Percentiles rank a stretch among this genome's conserved stretches.
phyloP scores from a whole-genome alignment of 2,113 vertebrate species.

The Tiliqua scincoides region DNA sequence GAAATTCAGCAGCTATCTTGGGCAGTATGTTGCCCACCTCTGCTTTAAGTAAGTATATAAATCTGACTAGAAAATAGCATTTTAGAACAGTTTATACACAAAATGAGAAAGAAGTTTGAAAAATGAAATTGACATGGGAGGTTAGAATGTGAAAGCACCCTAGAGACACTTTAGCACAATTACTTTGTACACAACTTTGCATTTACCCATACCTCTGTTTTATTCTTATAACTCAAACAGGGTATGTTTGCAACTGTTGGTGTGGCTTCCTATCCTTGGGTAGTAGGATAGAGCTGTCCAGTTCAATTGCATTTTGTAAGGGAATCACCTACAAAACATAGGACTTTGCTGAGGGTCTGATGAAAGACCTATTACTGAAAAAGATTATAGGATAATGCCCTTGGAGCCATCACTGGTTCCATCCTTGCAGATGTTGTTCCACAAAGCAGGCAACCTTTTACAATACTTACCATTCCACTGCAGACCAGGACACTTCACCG shows the following conservation, averaged over 20 bases:
- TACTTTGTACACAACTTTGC: not conserved
- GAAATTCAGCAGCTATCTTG: not conserved
- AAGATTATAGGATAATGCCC: not conserved
- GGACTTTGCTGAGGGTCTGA: not conserved
- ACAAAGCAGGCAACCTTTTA: not conserved
- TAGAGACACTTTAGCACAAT: not conserved
- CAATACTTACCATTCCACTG: not conserved
- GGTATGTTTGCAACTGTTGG: not conserved
- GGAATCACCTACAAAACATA: not conserved
- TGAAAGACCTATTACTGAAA: not conserved
- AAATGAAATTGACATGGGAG: not conserved
- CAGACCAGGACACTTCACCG: not conserved
- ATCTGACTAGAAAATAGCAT: not conserved
- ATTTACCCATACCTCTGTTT: not conserved
- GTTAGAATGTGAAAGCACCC: not conserved
- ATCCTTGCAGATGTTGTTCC: not conserved
- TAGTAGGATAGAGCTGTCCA: not conserved
- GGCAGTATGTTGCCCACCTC: not conserved
- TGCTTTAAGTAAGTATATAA: not conserved
- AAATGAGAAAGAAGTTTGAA: not conserved
- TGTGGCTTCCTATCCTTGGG: not conserved
- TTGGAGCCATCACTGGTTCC: not conserved
- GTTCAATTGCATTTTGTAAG: not conserved
- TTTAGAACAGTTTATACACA: not conserved
- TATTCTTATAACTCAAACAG: not conserved